Evolutionary conservation across 2,113 vertebrate species (phyloP).

Genomic region (Amia ocellicauda): DNA sequence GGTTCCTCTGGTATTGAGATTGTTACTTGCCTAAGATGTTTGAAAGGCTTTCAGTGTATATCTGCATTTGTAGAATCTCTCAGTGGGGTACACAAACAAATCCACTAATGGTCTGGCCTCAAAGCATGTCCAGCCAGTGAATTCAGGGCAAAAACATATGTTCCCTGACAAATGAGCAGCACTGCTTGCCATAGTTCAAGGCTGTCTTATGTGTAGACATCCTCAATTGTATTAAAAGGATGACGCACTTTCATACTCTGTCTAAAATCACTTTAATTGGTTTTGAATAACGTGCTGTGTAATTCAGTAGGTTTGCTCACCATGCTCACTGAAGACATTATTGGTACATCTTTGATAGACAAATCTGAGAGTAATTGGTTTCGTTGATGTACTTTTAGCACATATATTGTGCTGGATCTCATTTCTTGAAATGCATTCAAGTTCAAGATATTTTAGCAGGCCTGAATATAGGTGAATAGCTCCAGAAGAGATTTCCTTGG

Average conservation of each 20-base stretch:
- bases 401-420: too few species aligned
- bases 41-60: too few species aligned
- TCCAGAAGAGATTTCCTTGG: too few species aligned
- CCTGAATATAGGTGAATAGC: too few species aligned
- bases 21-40: too few species aligned
- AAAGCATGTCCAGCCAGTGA: constrained; percentile 22
- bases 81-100: too few species aligned
- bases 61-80: too few species aligned
- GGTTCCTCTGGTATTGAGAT: too few species aligned
- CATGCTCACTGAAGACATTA: constrained; percentile 60
- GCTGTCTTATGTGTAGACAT: constrained; percentile 49
- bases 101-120: constrained; percentile 22
- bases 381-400: too few species aligned
- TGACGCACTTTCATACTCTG: constrained; percentile 75
- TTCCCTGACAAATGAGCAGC: constrained; percentile 39
- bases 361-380: constrained; percentile 38
- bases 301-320: constrained; percentile 42
- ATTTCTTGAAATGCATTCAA: too few species aligned
- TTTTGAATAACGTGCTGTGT: constrained; percentile 65
- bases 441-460: too few species aligned
- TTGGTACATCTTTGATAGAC: constrained; percentile 63
- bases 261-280: constrained; percentile 76
- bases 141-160: constrained; percentile 25
- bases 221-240: constrained; percentile 72
- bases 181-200: constrained; percentile 18